Evolutionary conservation across 37 sponge, comb jelly and placozoan genomes (phyloP), one percentile per base, ranked within the genome.

Genomic region (Halichondria panicea): DNA sequence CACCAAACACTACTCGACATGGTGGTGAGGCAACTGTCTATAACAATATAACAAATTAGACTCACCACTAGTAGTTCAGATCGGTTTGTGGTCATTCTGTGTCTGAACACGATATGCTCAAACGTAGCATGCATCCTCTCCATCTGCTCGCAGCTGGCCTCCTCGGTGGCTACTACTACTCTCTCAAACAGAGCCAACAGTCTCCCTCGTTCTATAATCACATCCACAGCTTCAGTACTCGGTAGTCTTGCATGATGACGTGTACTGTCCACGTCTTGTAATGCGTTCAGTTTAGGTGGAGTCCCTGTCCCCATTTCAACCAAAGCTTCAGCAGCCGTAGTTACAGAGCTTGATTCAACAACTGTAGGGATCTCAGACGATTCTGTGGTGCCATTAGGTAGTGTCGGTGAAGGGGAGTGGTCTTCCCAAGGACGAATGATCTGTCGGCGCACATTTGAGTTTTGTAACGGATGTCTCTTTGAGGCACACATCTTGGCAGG

Each of bases 31-130:
- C n/a, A n/a, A n/a, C n/a, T n/a, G n/a, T n/a, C n/a, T n/a, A n/a
- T n/a, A n/a, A n/a, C n/a, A n/a, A n/a, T n/a, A n/a, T n/a, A n/a
- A n/a, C n/a, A n/a, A n/a, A n/a, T n/a, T n/a, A n/a, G n/a, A 63
- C 70, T 12, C 42, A 88, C 88, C 70, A 65, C 38, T 22, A 77
- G 30, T 8, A 88, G 55, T 30, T 42, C 52, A 1, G 22, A 36
- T 35, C 70, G 63, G 34, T 88, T 72, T 37, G 22, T 37, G 3
- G 3, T 57, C 84, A 88, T 72, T 9, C 89, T 59, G 55, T 88
- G 68, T 56, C 86, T 42, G 34, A 90, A 90, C 7, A 84, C 78
- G 15, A 85, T 24, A 18, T 85, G 91, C 24, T 76, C 77, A 38
- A 84, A 69, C 56, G 55, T 72, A n/a, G 76, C 50, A 55, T 70